A percentile compares a stretch with the other conserved stretches of the same genome.
Evolutionary conservation across 2,113 vertebrate genomes (phyloP).

Genomic region (Taurulus bubalis): DNA sequence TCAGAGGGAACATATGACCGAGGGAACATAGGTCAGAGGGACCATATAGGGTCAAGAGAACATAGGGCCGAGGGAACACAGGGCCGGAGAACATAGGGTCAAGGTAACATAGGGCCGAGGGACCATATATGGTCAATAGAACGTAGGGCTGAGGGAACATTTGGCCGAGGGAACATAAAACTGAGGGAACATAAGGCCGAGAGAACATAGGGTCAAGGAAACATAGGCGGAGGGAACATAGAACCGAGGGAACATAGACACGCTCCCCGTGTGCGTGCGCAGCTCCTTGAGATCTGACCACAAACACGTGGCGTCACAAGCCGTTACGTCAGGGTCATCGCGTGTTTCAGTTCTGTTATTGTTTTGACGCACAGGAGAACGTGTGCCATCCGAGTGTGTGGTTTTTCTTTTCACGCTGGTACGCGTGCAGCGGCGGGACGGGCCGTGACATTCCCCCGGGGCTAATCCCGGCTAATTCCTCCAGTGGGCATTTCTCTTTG

Average conservation of each 20-base stretch:
- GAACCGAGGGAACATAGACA: background rate
- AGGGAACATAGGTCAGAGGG: background rate
- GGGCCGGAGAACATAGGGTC: too few species aligned
- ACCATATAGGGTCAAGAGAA: too few species aligned
- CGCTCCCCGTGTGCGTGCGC: background rate
- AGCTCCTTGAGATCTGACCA: slow-evolving; percentile 25
- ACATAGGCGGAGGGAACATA: too few species aligned
- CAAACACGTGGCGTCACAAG: slow-evolving; percentile 18
- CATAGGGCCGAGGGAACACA: too few species aligned
- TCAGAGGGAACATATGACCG: too few species aligned
- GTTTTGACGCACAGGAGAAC: slow-evolving; percentile 48
- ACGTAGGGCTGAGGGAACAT: too few species aligned
- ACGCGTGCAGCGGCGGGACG: slow-evolving; percentile 32
- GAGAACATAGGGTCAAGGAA: too few species aligned
- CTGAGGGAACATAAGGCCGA: too few species aligned
- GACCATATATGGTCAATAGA: too few species aligned
- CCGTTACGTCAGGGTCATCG: slow-evolving; percentile 19
- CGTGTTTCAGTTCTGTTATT: slow-evolving; percentile 43
- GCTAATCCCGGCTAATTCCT: slow-evolving; percentile 49
- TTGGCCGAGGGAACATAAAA: too few species aligned
- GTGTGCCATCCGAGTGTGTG: background rate
- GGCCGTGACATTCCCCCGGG: slow-evolving; percentile 31
- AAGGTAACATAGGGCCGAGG: background rate
- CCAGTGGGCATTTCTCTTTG: slow-evolving; percentile 45
- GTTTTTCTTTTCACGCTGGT: slow-evolving; percentile 49